A percentile compares a stretch with the other conserved stretches of the same genome.
These are phyloP conservation scores for Keiferia lycopersicella DNA, from an alignment of 2,888 invertebrate genomes.

Conservation along the genomic window DNA sequence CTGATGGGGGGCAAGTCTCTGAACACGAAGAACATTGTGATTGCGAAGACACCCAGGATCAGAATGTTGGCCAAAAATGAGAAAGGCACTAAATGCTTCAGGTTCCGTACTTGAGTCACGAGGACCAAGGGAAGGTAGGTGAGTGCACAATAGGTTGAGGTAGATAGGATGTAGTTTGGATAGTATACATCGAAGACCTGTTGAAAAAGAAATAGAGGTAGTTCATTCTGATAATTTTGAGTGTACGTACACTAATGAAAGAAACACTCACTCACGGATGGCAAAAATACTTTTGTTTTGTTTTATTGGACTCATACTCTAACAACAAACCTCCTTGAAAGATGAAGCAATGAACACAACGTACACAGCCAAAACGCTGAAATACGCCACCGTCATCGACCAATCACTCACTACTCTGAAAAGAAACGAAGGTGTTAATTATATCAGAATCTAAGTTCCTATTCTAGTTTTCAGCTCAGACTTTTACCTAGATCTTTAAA, in stretches of 20 bases:
- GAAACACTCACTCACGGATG: too few relatives aligned
- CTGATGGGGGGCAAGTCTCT: constrained; percentile 64
- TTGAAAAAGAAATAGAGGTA: neutral
- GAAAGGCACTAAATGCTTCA: constrained; percentile 93
- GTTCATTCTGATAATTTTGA: too few relatives aligned
- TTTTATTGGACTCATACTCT: too few relatives aligned
- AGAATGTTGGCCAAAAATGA: constrained; percentile 92
- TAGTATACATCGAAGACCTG: constrained; percentile 78
- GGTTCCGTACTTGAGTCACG: constrained; percentile 87
- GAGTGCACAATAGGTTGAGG: constrained; percentile 84
- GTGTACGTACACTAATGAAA: too few relatives aligned
- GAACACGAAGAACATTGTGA: constrained; percentile 92
- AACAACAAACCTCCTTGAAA: constrained; percentile 85
- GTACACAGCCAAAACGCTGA: constrained; percentile 88
- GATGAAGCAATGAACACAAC: constrained; percentile 88
- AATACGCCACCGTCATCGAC: constrained; percentile 84
- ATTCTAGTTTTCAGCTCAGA: too few relatives aligned
- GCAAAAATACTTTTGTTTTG: too few relatives aligned
- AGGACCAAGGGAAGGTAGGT: constrained; percentile 86
- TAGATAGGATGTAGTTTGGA: constrained; percentile 72
- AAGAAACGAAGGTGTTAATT: too few relatives aligned
- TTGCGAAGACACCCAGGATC: constrained; percentile 87
- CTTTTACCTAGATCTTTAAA: too few relatives aligned
- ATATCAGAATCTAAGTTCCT: too few relatives aligned
- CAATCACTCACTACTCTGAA: constrained; percentile 85